Base-by-base conservation (phyloP, 2,888 invertebrate species). In the Dolichomitus sp. region DNA sequence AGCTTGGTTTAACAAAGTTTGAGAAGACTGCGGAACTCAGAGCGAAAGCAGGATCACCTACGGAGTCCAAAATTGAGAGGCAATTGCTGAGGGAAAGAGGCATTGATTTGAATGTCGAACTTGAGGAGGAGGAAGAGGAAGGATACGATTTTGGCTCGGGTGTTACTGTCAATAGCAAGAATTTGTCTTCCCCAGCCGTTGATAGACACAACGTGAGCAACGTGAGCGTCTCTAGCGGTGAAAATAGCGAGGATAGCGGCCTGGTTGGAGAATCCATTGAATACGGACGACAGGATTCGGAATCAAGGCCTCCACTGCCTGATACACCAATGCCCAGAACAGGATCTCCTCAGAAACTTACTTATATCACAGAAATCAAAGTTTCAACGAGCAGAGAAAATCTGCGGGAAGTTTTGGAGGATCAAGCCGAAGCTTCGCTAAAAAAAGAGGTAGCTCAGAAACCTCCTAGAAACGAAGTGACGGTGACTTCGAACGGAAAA, bases 321-420 rank as follows among this genome's bases (percentile, higher is more conserved):
- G 93, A 89, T 7, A 94, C 94, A 0, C 94, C 94, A 1, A 90
- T 94, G 85, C 94, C 94, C 61, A 83, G 90, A 42, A 87, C 88
- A 4, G 80, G 80, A 19, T 90, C 91, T 19, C 91, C 93, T 0
- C 93, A 94, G 12, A 93, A 93, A 45, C 92, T 95, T 88, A 96
- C 96, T 33, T 97, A 96, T 89, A 95, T 97, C 42, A 97, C 97
- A 52, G 97, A 97, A 94, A 97, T 97, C 79, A 96, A 97, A 93
- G 97, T 97, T 0, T 93, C 95, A 0, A 89, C 94, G 2, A 92
- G 89, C 50, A 88, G 88, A 11, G 92, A 90, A 19, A 88, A 90
- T 6, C 68, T 83, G 12, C 83, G 66, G 11, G 85, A 86, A 19
- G 9, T 61, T 17, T 74, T 78, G 7, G 84, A 65, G 1, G 85